Evolutionary conservation across 2,797 vertebrate genomes (phyloP).

Genomic region (Corythornis leucogaster): DNA sequence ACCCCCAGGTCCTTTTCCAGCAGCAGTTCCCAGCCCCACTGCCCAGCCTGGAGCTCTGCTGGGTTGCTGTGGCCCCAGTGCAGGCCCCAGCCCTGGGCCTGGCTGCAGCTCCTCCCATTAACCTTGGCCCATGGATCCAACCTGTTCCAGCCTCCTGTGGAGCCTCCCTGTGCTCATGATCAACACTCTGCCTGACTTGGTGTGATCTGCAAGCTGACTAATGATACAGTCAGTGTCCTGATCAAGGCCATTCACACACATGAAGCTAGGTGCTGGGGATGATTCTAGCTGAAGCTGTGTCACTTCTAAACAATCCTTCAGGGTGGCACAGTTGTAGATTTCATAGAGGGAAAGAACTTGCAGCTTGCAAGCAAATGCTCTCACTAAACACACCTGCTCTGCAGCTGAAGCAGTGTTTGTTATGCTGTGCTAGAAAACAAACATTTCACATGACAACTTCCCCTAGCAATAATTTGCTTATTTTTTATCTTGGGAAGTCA

Average conservation of each 20-base stretch:
- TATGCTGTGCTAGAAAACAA: not conserved
- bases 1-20: too few species aligned
- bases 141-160: too few species aligned
- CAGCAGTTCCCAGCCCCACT: too few species aligned
- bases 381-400: not conserved
- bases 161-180: too few species aligned
- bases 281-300: not conserved
- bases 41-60: too few species aligned
- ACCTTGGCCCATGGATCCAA: too few species aligned
- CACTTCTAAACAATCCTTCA: not conserved
- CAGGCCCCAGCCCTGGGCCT: too few species aligned
- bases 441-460: not conserved
- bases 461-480: not conserved
- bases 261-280: not conserved
- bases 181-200: too few species aligned
- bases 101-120: too few species aligned
- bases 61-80: too few species aligned
- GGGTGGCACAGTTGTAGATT: not conserved
- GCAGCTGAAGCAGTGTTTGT: not conserved
- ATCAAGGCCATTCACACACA: not conserved
- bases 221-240: too few species aligned
- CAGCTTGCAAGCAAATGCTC: not conserved
- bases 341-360: not conserved
- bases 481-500: not conserved
- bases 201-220: too few species aligned